Evolutionary conservation across 2,113 vertebrate species (phyloP).

Genomic region (Sprattus sprattus): DNA sequence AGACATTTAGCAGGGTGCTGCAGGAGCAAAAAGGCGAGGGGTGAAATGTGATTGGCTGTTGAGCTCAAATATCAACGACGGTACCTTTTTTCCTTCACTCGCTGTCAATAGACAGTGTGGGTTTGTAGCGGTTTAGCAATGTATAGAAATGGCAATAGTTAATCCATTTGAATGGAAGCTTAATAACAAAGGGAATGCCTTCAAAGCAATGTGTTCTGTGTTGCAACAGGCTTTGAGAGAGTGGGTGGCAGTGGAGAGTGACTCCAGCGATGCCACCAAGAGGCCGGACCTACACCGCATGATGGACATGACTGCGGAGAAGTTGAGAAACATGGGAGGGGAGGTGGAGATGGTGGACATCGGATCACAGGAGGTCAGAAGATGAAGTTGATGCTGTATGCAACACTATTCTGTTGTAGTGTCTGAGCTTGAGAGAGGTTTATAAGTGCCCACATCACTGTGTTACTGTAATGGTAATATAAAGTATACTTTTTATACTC

Average conservation of each 20-base stretch:
- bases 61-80: no score
- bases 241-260: conserved; percentile 86
- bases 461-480: no score
- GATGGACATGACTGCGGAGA: conserved; percentile 72
- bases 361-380: conserved; percentile 77
- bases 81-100: no score
- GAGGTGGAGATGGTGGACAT: conserved; percentile 68
- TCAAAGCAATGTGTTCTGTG: background rate
- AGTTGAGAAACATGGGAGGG: conserved; percentile 76
- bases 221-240: conserved; percentile 73
- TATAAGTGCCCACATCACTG: background rate
- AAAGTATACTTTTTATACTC: background rate
- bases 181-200: background rate
- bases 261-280: conserved; percentile 77
- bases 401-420: background rate
- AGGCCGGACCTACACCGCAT: conserved; percentile 76
- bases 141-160: no score
- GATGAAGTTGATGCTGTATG: background rate
- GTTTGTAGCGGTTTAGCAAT: background rate
- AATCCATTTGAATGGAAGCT: background rate
- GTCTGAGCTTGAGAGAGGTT: no score
- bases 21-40: background rate
- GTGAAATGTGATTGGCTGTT: background rate
- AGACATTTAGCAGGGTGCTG: background rate
- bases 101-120: background rate